Base-by-base conservation (phyloP, 2,113 vertebrate genomes). In the Cathartes aura region DNA sequence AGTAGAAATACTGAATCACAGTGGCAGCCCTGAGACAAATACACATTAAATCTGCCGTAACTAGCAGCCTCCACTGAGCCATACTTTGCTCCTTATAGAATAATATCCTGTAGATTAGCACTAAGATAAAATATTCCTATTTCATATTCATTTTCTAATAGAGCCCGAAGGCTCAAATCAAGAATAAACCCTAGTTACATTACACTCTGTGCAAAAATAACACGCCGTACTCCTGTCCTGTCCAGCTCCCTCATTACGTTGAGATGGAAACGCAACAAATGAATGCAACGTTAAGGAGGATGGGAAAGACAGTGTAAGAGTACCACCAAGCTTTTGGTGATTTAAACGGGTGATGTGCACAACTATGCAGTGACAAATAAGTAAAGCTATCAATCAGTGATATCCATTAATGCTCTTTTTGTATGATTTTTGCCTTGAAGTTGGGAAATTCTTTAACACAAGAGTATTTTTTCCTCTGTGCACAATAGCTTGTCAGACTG, bases 351-450 rank as follows among this genome's bases (percentile, higher is more conserved):
- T 45, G 50, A 78, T 47, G 8, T 59, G 34, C 63, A 73, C 64
- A 71, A 15, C 67, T 42, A 5, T 10, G 17, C 30, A 91, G 23
- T 19, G 59, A 58, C 19, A 89, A 67, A 70, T 53, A 27, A 55
- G 22, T 42, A 78, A 76, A 53, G 27, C 42, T 90, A 20, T 26
- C 34, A 23, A 36, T 26, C 45, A 11, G 27, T 17, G 9, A n/a
- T 34, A 58, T 6, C 56, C 3, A 5, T 19, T 34, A 78, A 34
- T 0, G 0, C 8, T 71, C 20, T 55, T 74, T 76, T 47, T 1
- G 1, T 40, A 22, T 1, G 2, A 50, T 42, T 66, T 92, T 91
- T 94, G 36, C n/a, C 50, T 3, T 72, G 26, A 87, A 45, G 13
- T 15, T 26, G 42, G 55, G 56, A 89, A 92, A 76, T 11, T 71